Conservation (phyloP, 2,797 vertebrate species). For the Pyrocephalus nanus region DNA sequence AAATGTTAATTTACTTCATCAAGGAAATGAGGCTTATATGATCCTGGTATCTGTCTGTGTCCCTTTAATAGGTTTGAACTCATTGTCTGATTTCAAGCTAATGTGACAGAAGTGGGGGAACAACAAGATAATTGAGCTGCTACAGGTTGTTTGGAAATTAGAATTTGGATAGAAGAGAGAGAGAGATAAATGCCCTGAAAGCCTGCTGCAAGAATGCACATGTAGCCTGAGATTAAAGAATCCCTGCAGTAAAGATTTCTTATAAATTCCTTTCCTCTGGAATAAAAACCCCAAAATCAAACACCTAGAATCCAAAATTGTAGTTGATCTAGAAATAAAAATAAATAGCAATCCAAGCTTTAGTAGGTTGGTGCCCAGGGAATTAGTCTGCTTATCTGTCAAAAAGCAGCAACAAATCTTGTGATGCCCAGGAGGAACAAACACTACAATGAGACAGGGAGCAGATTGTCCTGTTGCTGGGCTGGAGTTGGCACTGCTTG, state of each 20-base stretch:
- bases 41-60: conserved; percentile 14
- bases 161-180: not conserved
- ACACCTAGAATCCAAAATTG: not conserved
- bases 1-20: conserved; percentile 44
- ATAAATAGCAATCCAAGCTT: not conserved
- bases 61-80: conserved; percentile 16
- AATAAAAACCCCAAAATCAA: not conserved
- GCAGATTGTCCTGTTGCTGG: not conserved
- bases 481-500: not conserved
- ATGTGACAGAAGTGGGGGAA: not conserved
- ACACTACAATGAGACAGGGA: not conserved
- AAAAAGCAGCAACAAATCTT: not conserved
- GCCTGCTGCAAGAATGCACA: not conserved
- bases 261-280: not conserved
- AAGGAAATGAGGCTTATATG: conserved; percentile 35
- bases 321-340: not conserved
- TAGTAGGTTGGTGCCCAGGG: not conserved
- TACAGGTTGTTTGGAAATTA: not conserved
- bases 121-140: not conserved
- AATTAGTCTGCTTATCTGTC: not conserved
- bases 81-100: not conserved
- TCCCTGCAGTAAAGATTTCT: not conserved
- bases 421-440: not conserved
- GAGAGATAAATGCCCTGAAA: not conserved
- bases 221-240: not conserved